Base-by-base conservation (phyloP, 1,140 invertebrate species). In the Diorhabda elongata region DNA sequence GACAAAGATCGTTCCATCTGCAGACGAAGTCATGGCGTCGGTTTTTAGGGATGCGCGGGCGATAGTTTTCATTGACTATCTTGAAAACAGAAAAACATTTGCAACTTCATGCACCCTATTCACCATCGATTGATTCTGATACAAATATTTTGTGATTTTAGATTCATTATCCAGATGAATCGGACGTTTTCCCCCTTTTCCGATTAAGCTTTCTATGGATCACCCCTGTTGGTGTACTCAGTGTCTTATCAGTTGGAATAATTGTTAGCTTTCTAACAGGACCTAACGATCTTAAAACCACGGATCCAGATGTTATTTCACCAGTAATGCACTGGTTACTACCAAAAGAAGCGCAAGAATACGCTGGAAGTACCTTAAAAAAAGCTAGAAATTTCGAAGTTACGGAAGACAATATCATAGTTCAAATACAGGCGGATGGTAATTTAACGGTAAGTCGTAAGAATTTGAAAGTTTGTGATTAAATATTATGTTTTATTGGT, bases 121-220 rank as follows among this genome's bases (percentile, higher is more conserved):
- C 26, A 26, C 26, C 26, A 26, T 26, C 26, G 26, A 26, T 26
- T 26, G 26, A 26, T 1, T 26, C 26, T 26, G 26, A 26, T 26
- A 26, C 26, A 26, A 26, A 26, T 56, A 56, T 56, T 59, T 75
- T 41, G 42, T 26, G 7, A n/a, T 67, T 67, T 59, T 43, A 67
- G 65, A 44, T 60, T 68, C 42, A 61, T 47, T 82, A 80, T 78
- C 77, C 79, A 42, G 80, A 84, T 73, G 82, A 84, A 81, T 80
- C 81, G 0, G 73, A 83, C 11, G 81, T 91, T 44, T 91, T 91
- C 77, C 87, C 88, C 1, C 77, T 91, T 42, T 91, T 91, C 80
- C 85, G 88, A 11, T 74, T 92, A 42, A 91, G 90, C 2, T 91
- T 90, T 75, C 88, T 90, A 75, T 91, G 92, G 89, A 91, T 93